Conservation (phyloP, 35 echinoderm and acorn worm species). For the Hemicentrotus pulcherrimus region DNA sequence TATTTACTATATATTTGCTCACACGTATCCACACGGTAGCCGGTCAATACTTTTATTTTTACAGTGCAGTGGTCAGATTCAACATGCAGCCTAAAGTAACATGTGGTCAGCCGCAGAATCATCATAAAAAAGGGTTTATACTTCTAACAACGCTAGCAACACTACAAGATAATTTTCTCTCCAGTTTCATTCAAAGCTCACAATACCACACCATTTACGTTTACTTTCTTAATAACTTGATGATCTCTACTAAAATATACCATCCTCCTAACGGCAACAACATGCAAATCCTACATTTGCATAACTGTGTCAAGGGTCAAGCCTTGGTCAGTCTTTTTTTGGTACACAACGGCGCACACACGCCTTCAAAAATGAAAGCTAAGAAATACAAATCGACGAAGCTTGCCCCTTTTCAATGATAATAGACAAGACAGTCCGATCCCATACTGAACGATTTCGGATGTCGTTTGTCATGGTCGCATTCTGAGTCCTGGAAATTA, state of each 20-base stretch:
- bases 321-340: neutral
- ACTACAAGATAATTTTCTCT: neutral
- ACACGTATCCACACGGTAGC: too few species aligned
- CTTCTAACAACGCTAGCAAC: too few species aligned
- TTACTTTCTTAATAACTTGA: neutral
- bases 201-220: neutral
- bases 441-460: neutral
- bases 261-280: neutral
- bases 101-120: too few species aligned
- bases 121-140: too few species aligned
- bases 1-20: too few species aligned
- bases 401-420: neutral
- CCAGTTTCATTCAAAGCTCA: neutral
- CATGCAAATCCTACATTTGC: neutral
- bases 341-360: neutral
- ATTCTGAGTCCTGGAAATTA: neutral
- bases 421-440: too few species aligned
- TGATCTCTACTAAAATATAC: neutral
- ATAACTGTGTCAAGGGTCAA: neutral
- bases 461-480: neutral
- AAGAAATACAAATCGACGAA: neutral
- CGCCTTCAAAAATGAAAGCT: neutral
- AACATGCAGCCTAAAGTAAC: too few species aligned
- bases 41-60: too few species aligned
- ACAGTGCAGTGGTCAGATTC: too few species aligned